These are phyloP conservation scores for Clupea harengus DNA, from an alignment of 2,113 vertebrate genomes.

Conservation along the genomic window DNA sequence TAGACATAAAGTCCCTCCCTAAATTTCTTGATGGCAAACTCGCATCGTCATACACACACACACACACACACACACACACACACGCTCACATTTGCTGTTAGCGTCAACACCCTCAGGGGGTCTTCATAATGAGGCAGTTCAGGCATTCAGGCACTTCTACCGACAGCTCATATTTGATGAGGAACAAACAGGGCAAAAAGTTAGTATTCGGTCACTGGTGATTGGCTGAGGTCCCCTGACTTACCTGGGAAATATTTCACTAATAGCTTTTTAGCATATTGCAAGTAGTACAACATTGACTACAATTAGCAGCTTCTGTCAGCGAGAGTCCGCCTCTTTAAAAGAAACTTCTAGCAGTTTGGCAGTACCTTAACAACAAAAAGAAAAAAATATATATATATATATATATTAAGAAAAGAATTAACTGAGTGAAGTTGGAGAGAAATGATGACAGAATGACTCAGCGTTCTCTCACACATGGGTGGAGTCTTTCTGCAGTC, in stretches of 20 bases:
- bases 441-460: constrained; percentile 1
- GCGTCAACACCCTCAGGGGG: background rate
- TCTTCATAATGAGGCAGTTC: constrained; percentile 11
- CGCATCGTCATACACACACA: too few relatives aligned
- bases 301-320: background rate
- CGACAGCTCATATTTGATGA: background rate
- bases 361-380: background rate
- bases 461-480: background rate
- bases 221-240: background rate
- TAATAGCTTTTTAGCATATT: background rate
- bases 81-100: background rate
- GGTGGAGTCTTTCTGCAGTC: background rate
- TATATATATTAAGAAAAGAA: background rate
- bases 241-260: background rate
- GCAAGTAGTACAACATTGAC: background rate
- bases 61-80: too few relatives aligned
- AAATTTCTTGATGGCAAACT: too few relatives aligned
- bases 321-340: background rate
- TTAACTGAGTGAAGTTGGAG: background rate
- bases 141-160: background rate
- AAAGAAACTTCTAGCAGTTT: background rate
- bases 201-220: background rate
- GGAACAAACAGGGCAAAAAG: background rate
- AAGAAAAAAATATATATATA: background rate
- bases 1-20: too few relatives aligned